Evolutionary conservation across 1,140 invertebrate genomes (phyloP), one percentile per base, ranked within the genome.

Genomic region (Drosophila rufa): DNA sequence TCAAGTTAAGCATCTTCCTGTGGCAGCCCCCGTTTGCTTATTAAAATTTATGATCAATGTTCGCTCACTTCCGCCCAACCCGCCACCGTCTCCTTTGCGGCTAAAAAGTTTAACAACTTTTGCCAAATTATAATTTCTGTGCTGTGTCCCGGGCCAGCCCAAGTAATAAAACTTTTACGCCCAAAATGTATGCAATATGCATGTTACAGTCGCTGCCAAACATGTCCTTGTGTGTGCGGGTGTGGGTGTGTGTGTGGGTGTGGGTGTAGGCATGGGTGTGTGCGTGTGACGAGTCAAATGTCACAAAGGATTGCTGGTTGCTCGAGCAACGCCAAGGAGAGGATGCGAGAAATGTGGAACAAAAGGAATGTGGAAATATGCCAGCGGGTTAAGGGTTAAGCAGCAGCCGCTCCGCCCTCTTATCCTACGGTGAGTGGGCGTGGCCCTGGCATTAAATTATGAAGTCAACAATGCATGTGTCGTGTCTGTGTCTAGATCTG

Each of bases 111-210:
- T 79, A 75, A 79, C 58, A 86, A 85, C 82, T 85, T 85, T 86
- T 56, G 61, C 47, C 60, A 79, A 85, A 86, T 85, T 79, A 81
- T 85, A 86, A 85, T 86, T 77, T 83, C 73, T 60, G 70, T 53
- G 19, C 45, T 36, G 50, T 47, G 62, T 47, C 69, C 42, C 36
- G 38, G 14, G 36, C 47, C 27, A 22, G 14, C 17, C 67, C 36
- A 75, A 82, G 79, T 79, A 75, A 82, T 86, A 86, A 82, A 87
- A 86, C 79, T 86, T 87, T 82, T 76, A 79, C 80, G 79, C 67
- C 82, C 67, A 53, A 65, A 79, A 64, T 38, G 82, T 86, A 76
- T 86, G 83, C 83, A 86, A 75, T 79, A 46, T 82, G 78, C 82
- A 81, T 81, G 82, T 69, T 79, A 82, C 82, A 79, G 74, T 81